Evolutionary conservation across 2,888 invertebrate genomes (phyloP), one percentile per base, ranked within the genome.

Genomic region (Hanleya hanleyi): DNA sequence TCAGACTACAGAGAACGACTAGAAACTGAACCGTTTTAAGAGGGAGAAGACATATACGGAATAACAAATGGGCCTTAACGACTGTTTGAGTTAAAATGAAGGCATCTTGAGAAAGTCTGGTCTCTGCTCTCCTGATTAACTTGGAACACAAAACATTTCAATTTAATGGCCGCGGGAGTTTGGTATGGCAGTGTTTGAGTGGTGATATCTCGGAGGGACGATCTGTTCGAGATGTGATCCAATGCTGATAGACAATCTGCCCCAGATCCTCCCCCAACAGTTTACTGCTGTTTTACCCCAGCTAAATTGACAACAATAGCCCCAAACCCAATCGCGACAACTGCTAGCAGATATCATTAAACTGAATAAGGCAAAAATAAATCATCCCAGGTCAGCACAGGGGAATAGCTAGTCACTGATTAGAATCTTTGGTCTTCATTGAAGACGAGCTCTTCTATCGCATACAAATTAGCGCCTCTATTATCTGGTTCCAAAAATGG

Each of bases 391-490:
- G 15, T 26, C 29, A 57, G 22, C 57, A 57, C 57, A 22, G 18
- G 57, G 57, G 57, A 57, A 57, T 57, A 57, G 29, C 22, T 4
- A 57, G 57, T 22, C 32, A 26, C 57, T 57, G 57, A 57, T 57
- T 57, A 57, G 57, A 57, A 57, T 29, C 18, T 57, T 22, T 29
- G 12, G 29, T 26, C 57, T 26, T 12, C 32, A 15, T 26, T 32
- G 29, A 29, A 57, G 29, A 57, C 22, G 29, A 22, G 15, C 32
- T 32, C 57, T 57, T 26, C 15, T 12, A 57, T 18, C 29, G 57
- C 18, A 57, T 57, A 57, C 57, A 57, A 57, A 57, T 29, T 18
- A 57, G 57, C 57, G n/a, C n/a, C n/a, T n/a, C n/a, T n/a, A n/a
- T n/a, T n/a, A n/a, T n/a, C n/a, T n/a, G n/a, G n/a, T n/a, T n/a